Percentiles rank a stretch among this genome's conserved stretches.
phyloP scores from a whole-genome alignment of 1,140 invertebrate species.

The Brachionus asplanchnoidis region DNA sequence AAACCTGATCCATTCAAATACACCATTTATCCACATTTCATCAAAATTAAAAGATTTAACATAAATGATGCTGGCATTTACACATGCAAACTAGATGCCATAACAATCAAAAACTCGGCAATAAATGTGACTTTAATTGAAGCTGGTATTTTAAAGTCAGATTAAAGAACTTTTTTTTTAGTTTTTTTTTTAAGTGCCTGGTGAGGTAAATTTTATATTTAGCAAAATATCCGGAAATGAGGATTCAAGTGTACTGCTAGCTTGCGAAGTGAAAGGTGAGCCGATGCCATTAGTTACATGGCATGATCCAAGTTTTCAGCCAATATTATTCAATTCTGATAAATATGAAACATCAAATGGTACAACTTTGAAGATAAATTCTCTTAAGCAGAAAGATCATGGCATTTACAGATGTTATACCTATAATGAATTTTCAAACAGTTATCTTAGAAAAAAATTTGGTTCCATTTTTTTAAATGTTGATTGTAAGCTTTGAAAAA shows the following conservation, averaged over 20 bases:
- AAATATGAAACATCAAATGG: conserved; percentile 3
- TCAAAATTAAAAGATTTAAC: conserved; percentile 12
- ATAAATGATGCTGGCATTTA: not conserved
- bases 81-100: not conserved
- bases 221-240: not conserved
- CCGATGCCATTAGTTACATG: not conserved
- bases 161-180: not conserved
- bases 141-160: not conserved
- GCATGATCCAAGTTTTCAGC: not conserved
- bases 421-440: conserved; percentile 5
- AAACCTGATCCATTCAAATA: conserved; percentile 29
- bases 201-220: not conserved
- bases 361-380: not conserved
- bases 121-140: conserved; percentile 5
- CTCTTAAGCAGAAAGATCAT: not conserved
- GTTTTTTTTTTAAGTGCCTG: not conserved
- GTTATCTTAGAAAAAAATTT: conserved; percentile 21
- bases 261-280: not conserved
- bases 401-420: conserved; percentile 26
- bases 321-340: not conserved
- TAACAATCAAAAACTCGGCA: not conserved
- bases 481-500: not conserved
- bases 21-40: not conserved
- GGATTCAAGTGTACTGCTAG: not conserved
- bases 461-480: not conserved